Evolutionary conservation across 2,888 invertebrate genomes (phyloP).

Genomic region (Dolichomitus sp.): DNA sequence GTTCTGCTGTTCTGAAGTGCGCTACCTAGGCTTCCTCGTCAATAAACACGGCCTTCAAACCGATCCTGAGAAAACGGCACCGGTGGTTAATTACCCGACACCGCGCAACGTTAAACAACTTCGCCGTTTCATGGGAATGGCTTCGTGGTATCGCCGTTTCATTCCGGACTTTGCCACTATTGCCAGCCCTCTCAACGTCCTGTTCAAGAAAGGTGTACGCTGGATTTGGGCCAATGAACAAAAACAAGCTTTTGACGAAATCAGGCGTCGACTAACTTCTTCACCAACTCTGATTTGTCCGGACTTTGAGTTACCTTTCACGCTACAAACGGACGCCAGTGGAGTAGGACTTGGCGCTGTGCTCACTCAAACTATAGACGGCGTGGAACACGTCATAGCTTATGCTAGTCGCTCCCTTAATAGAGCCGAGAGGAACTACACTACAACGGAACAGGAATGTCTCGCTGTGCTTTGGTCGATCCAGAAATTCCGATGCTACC

Average conservation of each 20-base stretch:
- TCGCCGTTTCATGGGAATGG: constrained; percentile 24
- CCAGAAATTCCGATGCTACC: too few relatives aligned
- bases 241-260: constrained; percentile 41
- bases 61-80: constrained; percentile 28
- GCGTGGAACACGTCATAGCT: neutral
- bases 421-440: neutral
- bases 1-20: too few relatives aligned
- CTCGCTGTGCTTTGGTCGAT: too few relatives aligned
- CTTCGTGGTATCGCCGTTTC: constrained; percentile 29
- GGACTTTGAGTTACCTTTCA: constrained; percentile 63
- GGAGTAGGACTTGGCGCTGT: constrained; percentile 61
- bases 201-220: neutral
- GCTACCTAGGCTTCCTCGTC: too few relatives aligned
- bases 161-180: neutral
- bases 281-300: constrained; percentile 65
- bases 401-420: neutral
- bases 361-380: neutral
- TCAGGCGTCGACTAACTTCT: constrained; percentile 26
- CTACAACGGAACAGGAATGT: neutral
- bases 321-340: too few relatives aligned
- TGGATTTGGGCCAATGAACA: constrained; percentile 44
- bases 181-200: neutral
- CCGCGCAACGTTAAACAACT: constrained; percentile 38
- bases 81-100: neutral
- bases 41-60: constrained; percentile 16